Conservation (phyloP, 1,140 invertebrate genomes). For the Calephelis nemesis region DNA sequence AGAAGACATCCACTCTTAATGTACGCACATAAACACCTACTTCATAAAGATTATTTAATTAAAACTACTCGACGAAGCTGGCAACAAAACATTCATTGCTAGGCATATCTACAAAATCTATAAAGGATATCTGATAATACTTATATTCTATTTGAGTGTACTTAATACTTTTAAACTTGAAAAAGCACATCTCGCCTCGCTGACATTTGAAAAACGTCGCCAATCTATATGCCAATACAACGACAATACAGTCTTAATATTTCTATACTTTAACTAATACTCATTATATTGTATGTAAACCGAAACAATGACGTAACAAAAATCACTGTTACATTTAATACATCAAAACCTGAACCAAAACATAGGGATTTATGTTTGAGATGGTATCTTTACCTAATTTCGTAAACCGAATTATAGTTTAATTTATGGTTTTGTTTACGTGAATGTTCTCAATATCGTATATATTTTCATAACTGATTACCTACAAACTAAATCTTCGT, state of each 20-base stretch:
- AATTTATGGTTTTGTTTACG: too few relatives aligned
- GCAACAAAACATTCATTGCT: slow-evolving; percentile 39
- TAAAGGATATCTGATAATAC: background rate
- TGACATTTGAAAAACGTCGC: background rate
- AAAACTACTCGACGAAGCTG: slow-evolving; percentile 59
- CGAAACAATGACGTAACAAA: too few relatives aligned
- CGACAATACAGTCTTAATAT: background rate
- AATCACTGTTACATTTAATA: too few relatives aligned
- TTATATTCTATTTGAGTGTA: slow-evolving; percentile 16
- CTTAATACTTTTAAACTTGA: slow-evolving; percentile 9
- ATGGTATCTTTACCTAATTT: too few relatives aligned
- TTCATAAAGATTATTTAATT: slow-evolving; percentile 71
- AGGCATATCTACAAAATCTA: slow-evolving; percentile 11
- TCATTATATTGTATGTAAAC: too few relatives aligned
- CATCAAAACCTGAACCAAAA: too few relatives aligned
- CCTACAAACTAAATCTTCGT: too few relatives aligned
- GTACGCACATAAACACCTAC: slow-evolving; percentile 71
- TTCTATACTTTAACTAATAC: background rate
- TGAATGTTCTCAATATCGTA: too few relatives aligned
- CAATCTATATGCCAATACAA: background rate
- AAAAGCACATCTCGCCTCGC: background rate
- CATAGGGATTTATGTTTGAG: too few relatives aligned
- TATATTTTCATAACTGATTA: too few relatives aligned
- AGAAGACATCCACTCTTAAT: slow-evolving; percentile 64
- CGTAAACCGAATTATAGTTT: too few relatives aligned